These are phyloP conservation scores for Andinoacara biseriatus DNA, from an alignment of 2,113 vertebrate species.

Conservation along the genomic window DNA sequence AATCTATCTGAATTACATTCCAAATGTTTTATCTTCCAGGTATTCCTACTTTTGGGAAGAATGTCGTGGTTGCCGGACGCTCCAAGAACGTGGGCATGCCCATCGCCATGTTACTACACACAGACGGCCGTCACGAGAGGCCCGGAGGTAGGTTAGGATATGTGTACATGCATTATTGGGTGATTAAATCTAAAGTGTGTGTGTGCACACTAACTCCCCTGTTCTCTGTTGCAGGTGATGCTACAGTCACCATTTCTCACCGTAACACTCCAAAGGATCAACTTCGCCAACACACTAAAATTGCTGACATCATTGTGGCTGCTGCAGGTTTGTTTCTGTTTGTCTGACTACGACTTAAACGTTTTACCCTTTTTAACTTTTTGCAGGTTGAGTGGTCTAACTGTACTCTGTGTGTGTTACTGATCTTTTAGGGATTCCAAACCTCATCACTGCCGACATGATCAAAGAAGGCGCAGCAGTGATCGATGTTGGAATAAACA, in stretches of 20 bases:
- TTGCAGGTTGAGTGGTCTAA: neutral
- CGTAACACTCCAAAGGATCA: slow-evolving; percentile 96
- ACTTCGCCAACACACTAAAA: slow-evolving; percentile 90
- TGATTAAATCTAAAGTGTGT: neutral
- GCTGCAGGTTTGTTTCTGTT: slow-evolving; percentile 87
- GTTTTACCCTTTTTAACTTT: neutral
- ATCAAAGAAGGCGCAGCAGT: slow-evolving; percentile 95
- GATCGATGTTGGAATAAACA: slow-evolving; percentile 95
- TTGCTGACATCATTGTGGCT: slow-evolving; percentile 92
- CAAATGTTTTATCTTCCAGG: slow-evolving; percentile 71
- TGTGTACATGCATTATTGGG: neutral
- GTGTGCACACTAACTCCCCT: neutral
- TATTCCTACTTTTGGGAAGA: slow-evolving; percentile 94
- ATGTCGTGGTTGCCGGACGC: slow-evolving; percentile 93
- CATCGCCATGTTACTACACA: slow-evolving; percentile 96
- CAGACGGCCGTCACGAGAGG: slow-evolving; percentile 91
- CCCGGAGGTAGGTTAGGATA: slow-evolving; percentile 85
- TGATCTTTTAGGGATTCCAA: slow-evolving; percentile 88
- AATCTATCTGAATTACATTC: neutral
- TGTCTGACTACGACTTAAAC: neutral
- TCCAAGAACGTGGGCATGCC: slow-evolving; percentile 99
- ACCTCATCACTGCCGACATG: slow-evolving; percentile 97
- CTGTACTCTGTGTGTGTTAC: neutral
- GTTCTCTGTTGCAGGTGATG: slow-evolving; percentile 84
- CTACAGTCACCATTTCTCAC: slow-evolving; percentile 96